phyloP scores from a whole-genome alignment of 1,140 invertebrate genomes.

The Polypedilum pembai region DNA sequence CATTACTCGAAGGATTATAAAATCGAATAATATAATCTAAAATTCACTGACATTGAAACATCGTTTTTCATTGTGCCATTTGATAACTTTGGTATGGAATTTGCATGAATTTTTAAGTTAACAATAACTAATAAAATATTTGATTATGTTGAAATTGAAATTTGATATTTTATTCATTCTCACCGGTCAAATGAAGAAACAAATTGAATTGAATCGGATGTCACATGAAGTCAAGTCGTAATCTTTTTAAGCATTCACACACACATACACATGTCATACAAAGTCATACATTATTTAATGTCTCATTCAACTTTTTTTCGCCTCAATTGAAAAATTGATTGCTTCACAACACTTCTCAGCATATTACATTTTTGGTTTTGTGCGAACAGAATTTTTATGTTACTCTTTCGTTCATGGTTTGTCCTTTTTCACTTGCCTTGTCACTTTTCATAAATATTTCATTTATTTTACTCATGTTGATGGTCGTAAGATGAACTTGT shows the following conservation, averaged over 20 bases:
- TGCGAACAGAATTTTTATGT: neutral
- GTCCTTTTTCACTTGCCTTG: neutral
- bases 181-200: neutral
- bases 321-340: conserved; percentile 13
- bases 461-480: neutral
- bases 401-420: neutral
- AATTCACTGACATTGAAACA: neutral
- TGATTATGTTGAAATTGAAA: neutral
- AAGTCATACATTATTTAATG: neutral
- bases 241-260: neutral
- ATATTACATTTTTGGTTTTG: neutral
- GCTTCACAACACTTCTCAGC: neutral
- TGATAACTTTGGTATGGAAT: no score
- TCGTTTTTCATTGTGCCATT: no score
- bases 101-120: no score
- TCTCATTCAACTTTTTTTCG: neutral
- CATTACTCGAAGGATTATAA: neutral
- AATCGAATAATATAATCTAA: neutral
- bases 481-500: neutral
- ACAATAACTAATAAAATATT: no score
- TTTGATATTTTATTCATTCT: neutral
- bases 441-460: neutral
- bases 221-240: neutral
- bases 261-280: no score
- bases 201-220: neutral